Percentiles rank a stretch among this genome's conserved stretches.
phyloP scores from a whole-genome alignment of 2,797 vertebrate species.

The Alauda arvensis region DNA sequence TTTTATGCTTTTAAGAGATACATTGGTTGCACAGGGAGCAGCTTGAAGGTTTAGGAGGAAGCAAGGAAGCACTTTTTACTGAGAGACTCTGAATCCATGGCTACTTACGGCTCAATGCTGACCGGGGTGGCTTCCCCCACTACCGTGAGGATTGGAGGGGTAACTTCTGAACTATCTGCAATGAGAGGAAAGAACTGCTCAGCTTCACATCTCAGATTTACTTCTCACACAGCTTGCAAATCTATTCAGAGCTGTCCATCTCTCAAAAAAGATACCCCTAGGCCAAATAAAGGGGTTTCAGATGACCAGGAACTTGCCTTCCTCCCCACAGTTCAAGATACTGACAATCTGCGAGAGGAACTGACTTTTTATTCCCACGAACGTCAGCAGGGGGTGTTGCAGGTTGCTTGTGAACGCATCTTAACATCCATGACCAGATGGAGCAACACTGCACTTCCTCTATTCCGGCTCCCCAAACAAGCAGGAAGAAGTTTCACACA shows the following conservation, averaged over 20 bases:
- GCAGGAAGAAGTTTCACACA: not conserved
- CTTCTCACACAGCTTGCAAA: not conserved
- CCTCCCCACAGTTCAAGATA: not conserved
- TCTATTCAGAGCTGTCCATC: not conserved
- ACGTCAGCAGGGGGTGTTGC: not conserved
- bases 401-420: not conserved
- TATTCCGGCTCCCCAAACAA: not conserved
- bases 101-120: conserved; percentile 97
- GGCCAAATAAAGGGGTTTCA: not conserved
- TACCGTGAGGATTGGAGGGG: conserved; percentile 88
- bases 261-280: not conserved
- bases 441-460: not conserved
- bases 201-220: not conserved
- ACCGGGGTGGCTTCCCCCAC: conserved; percentile 93
- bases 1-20: not conserved
- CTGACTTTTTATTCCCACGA: not conserved
- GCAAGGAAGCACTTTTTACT: not conserved
- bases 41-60: not conserved
- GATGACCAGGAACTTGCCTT: not conserved
- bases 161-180: conserved; percentile 92
- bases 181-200: conserved; percentile 21
- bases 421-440: not conserved
- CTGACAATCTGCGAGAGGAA: not conserved
- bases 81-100: not conserved
- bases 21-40: not conserved